Evolutionary conservation across 2,113 vertebrate species (phyloP), one percentile per base, ranked within the genome.

Genomic region (Erythrolamprus reginae): DNA sequence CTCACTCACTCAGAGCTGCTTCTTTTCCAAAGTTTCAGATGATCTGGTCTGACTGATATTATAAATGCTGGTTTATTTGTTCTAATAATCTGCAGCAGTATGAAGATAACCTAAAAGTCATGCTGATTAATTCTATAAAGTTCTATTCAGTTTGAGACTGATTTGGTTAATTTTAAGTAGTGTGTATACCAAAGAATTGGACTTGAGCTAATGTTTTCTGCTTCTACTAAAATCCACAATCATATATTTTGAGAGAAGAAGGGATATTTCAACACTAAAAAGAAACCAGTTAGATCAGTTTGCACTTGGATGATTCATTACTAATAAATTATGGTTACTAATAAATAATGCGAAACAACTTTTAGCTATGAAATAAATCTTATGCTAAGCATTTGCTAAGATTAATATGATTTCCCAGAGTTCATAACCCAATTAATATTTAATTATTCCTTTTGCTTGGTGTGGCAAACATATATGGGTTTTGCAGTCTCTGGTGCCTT

Each of bases 71-170:
- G 77, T 8, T 9, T 26, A 53, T 55, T 53, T 33, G 4, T 86
- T 90, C 10, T 53, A 47, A 21, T 90, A 65, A 90, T 38, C 50
- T 77, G 38, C 52, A 15, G 33, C 24, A 52, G 24, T 52, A 28
- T 51, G 84, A 86, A 70, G 70, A 19, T 70, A 52, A 23, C n/a
- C 48, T 33, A 86, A 45, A 15, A 58, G 85, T 21, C 28, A 38
- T 48, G 33, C 82, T 56, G 38, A 26, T 33, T 38, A 55, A 47
- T 45, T 26, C 6, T 77, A 24, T 87, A 87, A 33, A 48, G 38
- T 91, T 82, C 52, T 87, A 47, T 87, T 85, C 89, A 90, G 5
- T n/a, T 85, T 56, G 45, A 89, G 89, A 56, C 82, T 56, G 10
- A 55, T 21, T 65, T 70, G 84, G 48, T 19, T n/a, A 86, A 52